Base-by-base conservation (phyloP, 2,113 vertebrate genomes). In the Pholis gunnellus region DNA sequence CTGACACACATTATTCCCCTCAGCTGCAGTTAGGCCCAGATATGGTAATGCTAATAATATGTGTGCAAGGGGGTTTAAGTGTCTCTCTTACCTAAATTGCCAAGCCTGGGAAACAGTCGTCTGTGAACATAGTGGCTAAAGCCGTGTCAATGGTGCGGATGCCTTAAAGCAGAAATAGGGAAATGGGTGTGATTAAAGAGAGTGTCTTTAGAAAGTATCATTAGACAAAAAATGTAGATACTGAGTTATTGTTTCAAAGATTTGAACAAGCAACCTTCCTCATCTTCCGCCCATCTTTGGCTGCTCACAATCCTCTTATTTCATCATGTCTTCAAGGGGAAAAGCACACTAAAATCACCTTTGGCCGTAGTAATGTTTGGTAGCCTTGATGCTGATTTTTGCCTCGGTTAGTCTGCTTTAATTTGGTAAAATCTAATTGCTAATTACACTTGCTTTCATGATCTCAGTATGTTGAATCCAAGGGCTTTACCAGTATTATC, bases 1-100 rank as follows among this genome's bases (percentile, higher is more conserved):
- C 81, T 86, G 86, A 91, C 89, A 89, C 84, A 92, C 85, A 87
- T 92, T 93, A 91, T 93, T 92, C 85, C 84, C 85, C 83, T 91
- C 88, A 84, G 90, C 88, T 82, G 84, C 87, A 92, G 91, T 90
- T 84, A 92, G 84, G 79, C 83, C 88, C 87, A 79, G 86, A 90
- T 90, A 91, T 88, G 82, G 83, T 84, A 85, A 91, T 87, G 88
- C 90, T 90, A 91, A 92, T 88, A 89, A 87, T 92, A 78, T 83
- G 77, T 85, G 84, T 77, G 80, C 67, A 56, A 68, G 77, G 31
- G 69, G 76, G 75, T 89, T 88, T 90, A 91, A 92, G 91, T 89
- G 88, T 87, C 76, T 82, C 15, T 74, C 84, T 89, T 71, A 77
- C 89, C 81, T 83, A 70, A 78, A 75, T 68, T 72, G 81, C 48